These are phyloP conservation scores for Netelia inedita DNA, from an alignment of 2,888 invertebrate genomes.

Conservation along the genomic window DNA sequence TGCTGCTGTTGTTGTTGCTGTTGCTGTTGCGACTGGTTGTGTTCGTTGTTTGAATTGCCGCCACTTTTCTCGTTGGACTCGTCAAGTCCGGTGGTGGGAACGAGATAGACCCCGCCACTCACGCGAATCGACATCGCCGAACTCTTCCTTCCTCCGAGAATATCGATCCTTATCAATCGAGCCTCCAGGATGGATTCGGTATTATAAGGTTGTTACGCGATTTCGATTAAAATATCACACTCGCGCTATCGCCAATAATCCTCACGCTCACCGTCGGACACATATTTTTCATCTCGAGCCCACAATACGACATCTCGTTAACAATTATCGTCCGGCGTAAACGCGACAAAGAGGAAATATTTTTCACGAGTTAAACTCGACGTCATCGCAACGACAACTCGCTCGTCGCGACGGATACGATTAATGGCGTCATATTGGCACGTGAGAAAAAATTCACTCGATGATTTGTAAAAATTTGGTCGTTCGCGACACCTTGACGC, in stretches of 20 bases:
- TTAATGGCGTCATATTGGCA: no score
- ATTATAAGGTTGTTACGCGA: no score
- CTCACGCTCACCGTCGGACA: no score
- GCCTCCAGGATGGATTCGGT: conserved; percentile 39
- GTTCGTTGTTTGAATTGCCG: conserved; percentile 73
- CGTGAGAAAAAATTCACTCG: no score
- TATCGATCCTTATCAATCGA: conserved; percentile 64
- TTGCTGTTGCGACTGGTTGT: conserved; percentile 73
- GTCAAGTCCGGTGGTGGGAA: conserved; percentile 78
- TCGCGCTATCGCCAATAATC: neutral
- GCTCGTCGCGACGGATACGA: no score
- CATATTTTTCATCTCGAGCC: neutral
- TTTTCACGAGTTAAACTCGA: no score
- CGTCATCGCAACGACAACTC: no score
- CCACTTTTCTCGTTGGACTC: conserved; percentile 67
- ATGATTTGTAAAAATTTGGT: neutral
- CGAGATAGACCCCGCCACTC: conserved; percentile 83
- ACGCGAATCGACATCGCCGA: conserved; percentile 83
- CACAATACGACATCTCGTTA: no score
- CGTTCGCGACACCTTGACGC: neutral
- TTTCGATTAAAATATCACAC: neutral
- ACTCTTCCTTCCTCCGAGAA: conserved; percentile 58
- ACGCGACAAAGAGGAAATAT: no score
- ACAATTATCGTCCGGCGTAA: no score
- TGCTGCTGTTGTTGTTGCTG: conserved; percentile 79